Evolutionary conservation across 2,888 invertebrate genomes (phyloP).

Genomic region (Luperina nickerlii): DNA sequence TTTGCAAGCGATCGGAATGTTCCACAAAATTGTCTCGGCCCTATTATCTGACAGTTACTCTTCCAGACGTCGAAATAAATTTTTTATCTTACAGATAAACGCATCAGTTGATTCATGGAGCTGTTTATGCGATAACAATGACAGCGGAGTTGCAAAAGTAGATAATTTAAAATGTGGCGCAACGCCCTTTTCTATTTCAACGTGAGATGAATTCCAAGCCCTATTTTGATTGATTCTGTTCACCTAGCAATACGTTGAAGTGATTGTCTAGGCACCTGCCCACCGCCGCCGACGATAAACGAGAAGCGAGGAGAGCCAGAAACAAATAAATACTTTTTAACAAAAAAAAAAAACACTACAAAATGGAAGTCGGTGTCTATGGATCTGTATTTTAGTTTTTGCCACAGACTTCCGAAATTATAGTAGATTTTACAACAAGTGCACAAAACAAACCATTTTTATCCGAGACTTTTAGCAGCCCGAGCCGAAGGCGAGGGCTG

Average conservation of each 20-base stretch:
- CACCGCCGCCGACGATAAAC: neutral
- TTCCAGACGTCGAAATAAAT: conserved; percentile 40
- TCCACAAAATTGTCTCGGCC: conserved; percentile 9
- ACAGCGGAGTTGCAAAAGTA: conserved; percentile 52
- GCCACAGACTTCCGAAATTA: too few species aligned
- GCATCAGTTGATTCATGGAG: conserved; percentile 34
- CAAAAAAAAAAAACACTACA: too few species aligned
- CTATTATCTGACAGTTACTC: conserved; percentile 53
- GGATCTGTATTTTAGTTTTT: too few species aligned
- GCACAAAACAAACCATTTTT: too few species aligned
- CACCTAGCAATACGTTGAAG: conserved; percentile 19
- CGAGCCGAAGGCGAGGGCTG: too few species aligned
- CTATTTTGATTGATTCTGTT: conserved; percentile 50
- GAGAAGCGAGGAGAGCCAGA: too few species aligned
- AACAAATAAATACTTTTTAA: too few species aligned
- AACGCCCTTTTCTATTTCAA: conserved; percentile 56
- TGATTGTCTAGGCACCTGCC: neutral
- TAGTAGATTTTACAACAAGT: too few species aligned
- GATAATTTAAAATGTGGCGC: conserved; percentile 41
- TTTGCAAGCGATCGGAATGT: conserved; percentile 42
- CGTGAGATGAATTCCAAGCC: conserved; percentile 57
- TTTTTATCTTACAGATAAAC: conserved; percentile 55
- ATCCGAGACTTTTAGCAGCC: too few species aligned
- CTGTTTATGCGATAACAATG: conserved; percentile 45
- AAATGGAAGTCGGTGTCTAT: too few species aligned